A percentile compares a stretch with the other conserved stretches of the same genome.
Conservation (phyloP, 1,140 invertebrate species). For the Zaprionus capensis region DNA sequence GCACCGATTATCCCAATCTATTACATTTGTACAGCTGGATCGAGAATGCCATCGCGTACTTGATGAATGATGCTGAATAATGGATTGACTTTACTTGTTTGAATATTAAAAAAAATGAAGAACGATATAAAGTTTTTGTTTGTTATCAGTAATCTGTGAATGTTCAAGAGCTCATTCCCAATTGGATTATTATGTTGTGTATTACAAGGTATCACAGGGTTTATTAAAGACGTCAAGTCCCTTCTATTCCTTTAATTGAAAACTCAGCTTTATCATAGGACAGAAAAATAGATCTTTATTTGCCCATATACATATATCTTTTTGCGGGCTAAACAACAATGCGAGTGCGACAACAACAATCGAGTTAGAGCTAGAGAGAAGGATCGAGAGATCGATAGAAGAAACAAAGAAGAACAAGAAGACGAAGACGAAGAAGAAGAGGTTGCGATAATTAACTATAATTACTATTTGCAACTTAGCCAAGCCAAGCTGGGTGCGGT, state of each 20-base stretch:
- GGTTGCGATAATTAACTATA: not conserved
- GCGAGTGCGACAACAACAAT: constrained; percentile 50
- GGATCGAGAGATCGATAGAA: constrained; percentile 1
- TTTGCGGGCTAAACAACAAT: constrained; percentile 59
- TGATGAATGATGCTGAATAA: too few relatives aligned
- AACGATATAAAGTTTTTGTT: too few relatives aligned
- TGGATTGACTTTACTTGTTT: too few relatives aligned
- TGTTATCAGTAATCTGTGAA: too few relatives aligned
- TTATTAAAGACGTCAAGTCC: too few relatives aligned
- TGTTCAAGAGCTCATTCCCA: too few relatives aligned
- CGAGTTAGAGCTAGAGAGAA: constrained; percentile 33
- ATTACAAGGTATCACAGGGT: too few relatives aligned
- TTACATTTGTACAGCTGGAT: too few relatives aligned
- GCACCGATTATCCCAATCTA: too few relatives aligned
- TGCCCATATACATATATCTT: constrained; percentile 20
- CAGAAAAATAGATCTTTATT: constrained; percentile 65
- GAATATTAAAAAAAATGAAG: too few relatives aligned
- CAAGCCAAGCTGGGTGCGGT: not conserved
- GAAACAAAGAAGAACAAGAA: not conserved
- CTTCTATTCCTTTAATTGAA: not conserved
- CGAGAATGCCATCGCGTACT: too few relatives aligned
- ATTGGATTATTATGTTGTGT: too few relatives aligned
- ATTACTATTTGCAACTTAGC: constrained; percentile 1
- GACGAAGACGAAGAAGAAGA: not conserved
- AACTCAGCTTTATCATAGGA: constrained; percentile 20